These are phyloP conservation scores for Coracopsis vasa DNA, from an alignment of 2,113 vertebrate genomes.

Conservation along the genomic window DNA sequence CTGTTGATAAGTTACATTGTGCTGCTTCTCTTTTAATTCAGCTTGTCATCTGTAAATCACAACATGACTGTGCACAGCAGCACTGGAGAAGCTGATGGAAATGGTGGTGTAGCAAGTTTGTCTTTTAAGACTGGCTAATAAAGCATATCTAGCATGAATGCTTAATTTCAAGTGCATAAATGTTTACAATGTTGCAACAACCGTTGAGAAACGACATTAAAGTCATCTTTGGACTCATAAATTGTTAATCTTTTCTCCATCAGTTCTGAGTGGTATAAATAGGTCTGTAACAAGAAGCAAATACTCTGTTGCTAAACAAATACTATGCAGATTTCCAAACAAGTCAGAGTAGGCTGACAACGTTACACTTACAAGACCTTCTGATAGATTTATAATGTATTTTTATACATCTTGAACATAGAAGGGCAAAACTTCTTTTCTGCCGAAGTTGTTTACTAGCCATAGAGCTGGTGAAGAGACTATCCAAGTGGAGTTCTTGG, in stretches of 20 bases:
- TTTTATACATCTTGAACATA: background rate
- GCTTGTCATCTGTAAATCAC: background rate
- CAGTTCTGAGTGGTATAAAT: background rate
- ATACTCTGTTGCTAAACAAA: slow-evolving; percentile 21
- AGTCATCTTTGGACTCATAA: slow-evolving; percentile 12
- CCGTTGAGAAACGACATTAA: background rate
- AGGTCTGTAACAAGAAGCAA: background rate
- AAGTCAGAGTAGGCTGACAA: background rate
- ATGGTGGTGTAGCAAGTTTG: background rate
- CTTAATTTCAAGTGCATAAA: background rate
- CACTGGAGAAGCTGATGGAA: background rate
- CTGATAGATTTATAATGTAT: background rate
- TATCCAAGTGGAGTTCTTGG: background rate
- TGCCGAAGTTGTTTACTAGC: background rate
- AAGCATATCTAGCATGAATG: background rate
- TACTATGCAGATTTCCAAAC: background rate
- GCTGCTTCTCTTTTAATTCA: background rate
- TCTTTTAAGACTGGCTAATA: background rate
- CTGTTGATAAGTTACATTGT: background rate
- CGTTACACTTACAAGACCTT: background rate
- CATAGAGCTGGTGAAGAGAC: background rate
- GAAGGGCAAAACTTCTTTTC: background rate
- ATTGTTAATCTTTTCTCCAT: background rate
- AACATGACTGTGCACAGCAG: background rate
- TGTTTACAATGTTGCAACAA: background rate